Base-by-base conservation (phyloP, 2,888 invertebrate genomes). In the Monoplex corrugatus region DNA sequence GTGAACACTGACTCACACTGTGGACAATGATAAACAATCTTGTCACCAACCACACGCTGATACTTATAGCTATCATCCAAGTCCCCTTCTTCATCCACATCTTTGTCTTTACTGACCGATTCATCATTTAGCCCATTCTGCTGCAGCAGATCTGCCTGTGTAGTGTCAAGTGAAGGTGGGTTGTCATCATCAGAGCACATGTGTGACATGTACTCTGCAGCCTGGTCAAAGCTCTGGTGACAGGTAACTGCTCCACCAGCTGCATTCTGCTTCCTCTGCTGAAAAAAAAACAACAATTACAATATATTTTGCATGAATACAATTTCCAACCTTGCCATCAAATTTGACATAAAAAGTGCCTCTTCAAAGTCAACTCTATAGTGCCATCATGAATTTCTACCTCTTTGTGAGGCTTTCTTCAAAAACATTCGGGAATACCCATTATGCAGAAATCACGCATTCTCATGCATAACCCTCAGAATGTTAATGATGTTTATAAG, bases 141-240 rank as follows among this genome's bases (percentile, higher is more conserved):
- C 23, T 8, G 43, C 78, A 80, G 6, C 6, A 32, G 35, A 2
- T 80, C 78, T 23, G 40, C 78, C 23, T 80, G 40, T 10, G 40
- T 10, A 0, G 43, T 23, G 78, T 80, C 40, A 8, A n/a, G 5
- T n/a, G 57, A 45, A n/a, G 63, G 63, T 57, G 35, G 57, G 32
- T 43, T 75, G 32, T 86, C n/a, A 32, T 13, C 44, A 32, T 16
- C n/a, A 10, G 44, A 35, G 38, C 72, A 86, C 38, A 63, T 32
- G 68, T 86, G 86, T 32, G 38, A 44, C 68, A 86, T 75, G 68
- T 72, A 86, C 19, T 86, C 86, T 23, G 38, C n/a, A 32, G 72
- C 44, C 40, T 86, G 86, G 28, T 68, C 10, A 35, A 86, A 86
- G 43, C 3, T 44, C 45, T 86, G 86, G 5, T 86, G 75, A 32